Evolutionary conservation across 2,888 invertebrate species (phyloP), one percentile per base, ranked within the genome.

Genomic region (Crematogaster levior): DNA sequence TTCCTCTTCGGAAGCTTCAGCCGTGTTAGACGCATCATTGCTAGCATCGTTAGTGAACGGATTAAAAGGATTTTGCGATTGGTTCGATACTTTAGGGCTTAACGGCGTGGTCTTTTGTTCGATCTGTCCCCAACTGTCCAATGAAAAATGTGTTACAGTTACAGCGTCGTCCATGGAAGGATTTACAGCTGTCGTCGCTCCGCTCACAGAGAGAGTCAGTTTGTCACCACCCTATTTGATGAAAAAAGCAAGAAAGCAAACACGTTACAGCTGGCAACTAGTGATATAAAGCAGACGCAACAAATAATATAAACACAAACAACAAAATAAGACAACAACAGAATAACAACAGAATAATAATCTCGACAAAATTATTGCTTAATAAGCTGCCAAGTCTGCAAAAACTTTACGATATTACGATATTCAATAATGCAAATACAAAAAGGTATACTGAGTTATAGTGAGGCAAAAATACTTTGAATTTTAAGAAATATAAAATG

Each of bases 191-290:
- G 77, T 83, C 3, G 92, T 90, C 12, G 91, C 88, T 68, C 96
- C 96, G 90, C 96, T 96, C 90, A 97, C 96, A 85, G 96, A 96
- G 84, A 97, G 94, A 77, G 97, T 97, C 92, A 97, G 94, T 93
- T 96, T 97, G 93, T 97, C 97, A 91, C 97, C 97, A 88, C 97
- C 97, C 97, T 97, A 89, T 81, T 85, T 89, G 73, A 82, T 77
- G 83, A 84, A 79, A 68, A 83, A 92, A 91, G 91, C 90, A 87
- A 86, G 88, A 89, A 91, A 91, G 91, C 91, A 89, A 88, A 87
- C 73, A 85, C 83, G 86, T 89, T 87, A 90, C 82, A 70, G 82
- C 86, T 84, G 80, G 85, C 85, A 87, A 82, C 81, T 89, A 84
- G 72, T 83, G 84, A 82, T 84, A 70, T 40, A 21, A 83, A 83